Conservation (phyloP, 2,113 vertebrate genomes). For the Cepphus grylle region DNA sequence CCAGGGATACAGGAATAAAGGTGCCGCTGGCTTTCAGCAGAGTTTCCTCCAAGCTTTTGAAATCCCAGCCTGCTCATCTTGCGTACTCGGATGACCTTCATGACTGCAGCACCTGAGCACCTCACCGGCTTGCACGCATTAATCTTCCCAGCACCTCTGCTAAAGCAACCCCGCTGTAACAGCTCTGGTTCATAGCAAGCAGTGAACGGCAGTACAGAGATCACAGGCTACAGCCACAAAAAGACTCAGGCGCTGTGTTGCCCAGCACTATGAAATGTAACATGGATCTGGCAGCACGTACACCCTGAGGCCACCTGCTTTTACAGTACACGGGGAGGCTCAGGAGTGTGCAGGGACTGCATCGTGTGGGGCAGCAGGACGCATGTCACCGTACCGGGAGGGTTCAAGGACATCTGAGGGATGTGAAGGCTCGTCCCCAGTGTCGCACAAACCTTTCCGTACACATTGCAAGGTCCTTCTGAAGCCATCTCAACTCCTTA, state of each 20-base stretch:
- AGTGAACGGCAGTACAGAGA: not conserved
- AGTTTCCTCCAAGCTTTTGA: not conserved
- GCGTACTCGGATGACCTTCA: fast-evolving
- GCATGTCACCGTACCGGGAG: fast-evolving
- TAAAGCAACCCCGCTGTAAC: not conserved
- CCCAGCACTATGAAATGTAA: not conserved
- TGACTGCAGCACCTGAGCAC: not conserved
- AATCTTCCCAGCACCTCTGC: not conserved
- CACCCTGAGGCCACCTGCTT: not conserved
- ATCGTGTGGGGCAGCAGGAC: not conserved
- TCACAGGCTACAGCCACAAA: not conserved
- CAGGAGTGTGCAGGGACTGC: not conserved
- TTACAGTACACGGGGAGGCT: fast-evolving
- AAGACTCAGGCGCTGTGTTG: not conserved
- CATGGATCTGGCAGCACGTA: not conserved
- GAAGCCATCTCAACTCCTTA: not conserved
- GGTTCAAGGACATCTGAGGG: not conserved
- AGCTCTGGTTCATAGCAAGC: not conserved
- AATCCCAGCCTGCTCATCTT: not conserved
- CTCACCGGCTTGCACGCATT: not conserved
- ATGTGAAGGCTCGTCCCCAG: not conserved
- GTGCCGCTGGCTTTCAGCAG: not conserved
- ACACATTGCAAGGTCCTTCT: not conserved
- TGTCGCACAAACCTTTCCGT: not conserved
- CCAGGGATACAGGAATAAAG: not conserved